Conservation (phyloP, 2,888 invertebrate species). For the Agelastica alni region DNA sequence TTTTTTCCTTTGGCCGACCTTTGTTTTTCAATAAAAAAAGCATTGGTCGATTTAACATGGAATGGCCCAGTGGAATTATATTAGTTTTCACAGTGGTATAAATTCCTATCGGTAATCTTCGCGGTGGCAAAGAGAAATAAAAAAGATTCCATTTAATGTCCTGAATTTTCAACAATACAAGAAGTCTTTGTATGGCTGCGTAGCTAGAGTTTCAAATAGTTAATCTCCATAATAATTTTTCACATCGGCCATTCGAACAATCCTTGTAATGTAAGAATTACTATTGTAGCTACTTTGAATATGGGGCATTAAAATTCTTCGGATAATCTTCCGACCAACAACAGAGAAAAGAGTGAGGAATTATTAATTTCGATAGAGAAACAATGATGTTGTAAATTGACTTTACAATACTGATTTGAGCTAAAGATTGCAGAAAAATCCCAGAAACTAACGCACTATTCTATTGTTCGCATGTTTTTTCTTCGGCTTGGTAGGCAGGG, state of each 20-base stretch:
- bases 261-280: conserved; percentile 15
- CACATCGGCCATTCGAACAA: conserved; percentile 15
- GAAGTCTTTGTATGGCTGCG: too few relatives aligned
- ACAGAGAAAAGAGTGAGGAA: conserved; percentile 28
- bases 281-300: conserved; percentile 20
- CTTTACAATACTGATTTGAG: conserved; percentile 39
- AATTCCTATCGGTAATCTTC: too few relatives aligned
- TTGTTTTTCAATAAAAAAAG: too few relatives aligned
- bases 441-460: conserved; percentile 35
- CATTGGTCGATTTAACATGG: too few relatives aligned
- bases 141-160: too few relatives aligned
- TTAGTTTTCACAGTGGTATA: too few relatives aligned
- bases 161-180: too few relatives aligned
- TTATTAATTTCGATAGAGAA: conserved; percentile 35
- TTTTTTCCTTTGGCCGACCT: too few relatives aligned
- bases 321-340: conserved; percentile 9
- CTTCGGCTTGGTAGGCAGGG: conserved; percentile 26
- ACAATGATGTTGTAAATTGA: conserved; percentile 38
- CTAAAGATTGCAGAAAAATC: conserved; percentile 37
- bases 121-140: too few relatives aligned
- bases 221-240: too few relatives aligned
- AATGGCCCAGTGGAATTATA: too few relatives aligned
- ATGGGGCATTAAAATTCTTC: conserved; percentile 22
- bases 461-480: conserved; percentile 34
- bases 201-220: too few relatives aligned